phyloP scores from a whole-genome alignment of 2,113 vertebrate genomes.

The Esox niger region DNA sequence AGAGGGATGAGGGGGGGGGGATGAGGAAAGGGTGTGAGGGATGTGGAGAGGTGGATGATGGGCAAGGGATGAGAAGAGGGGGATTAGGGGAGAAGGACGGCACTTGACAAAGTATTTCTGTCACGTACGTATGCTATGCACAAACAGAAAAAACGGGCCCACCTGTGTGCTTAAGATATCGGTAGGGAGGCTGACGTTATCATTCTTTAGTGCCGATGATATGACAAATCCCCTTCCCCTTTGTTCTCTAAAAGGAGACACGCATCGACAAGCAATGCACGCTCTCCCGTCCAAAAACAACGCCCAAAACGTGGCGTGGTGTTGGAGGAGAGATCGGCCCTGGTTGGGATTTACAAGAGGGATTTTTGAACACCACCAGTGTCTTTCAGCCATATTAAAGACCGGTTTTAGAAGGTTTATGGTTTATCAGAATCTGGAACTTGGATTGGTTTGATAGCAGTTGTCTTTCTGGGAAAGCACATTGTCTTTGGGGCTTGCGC shows the following conservation, averaged over 20 bases:
- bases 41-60: neutral
- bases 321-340: constrained; percentile 26
- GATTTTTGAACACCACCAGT: constrained; percentile 37
- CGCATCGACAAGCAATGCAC: constrained; percentile 37
- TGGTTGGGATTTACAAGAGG: constrained; percentile 46
- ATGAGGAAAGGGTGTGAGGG: neutral
- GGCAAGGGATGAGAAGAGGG: neutral
- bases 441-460: constrained; percentile 75
- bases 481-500: constrained; percentile 54
- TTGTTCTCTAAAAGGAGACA: constrained; percentile 40
- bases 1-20: too few species aligned
- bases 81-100: constrained; percentile 14
- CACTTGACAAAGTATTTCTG: constrained; percentile 42
- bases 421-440: constrained; percentile 66
- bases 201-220: constrained; percentile 31
- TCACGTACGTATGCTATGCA: neutral
- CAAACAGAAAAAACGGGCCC: constrained; percentile 45
- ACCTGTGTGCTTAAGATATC: constrained; percentile 47
- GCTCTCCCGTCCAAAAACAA: neutral
- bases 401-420: constrained; percentile 67
- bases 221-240: constrained; percentile 42
- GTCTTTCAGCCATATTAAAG: constrained; percentile 45
- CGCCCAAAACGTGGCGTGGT: too few species aligned
- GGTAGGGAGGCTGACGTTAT: constrained; percentile 21
- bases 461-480: constrained; percentile 69